Evolutionary conservation across 2,888 invertebrate species (phyloP).

Genomic region (Melanotus villosus): DNA sequence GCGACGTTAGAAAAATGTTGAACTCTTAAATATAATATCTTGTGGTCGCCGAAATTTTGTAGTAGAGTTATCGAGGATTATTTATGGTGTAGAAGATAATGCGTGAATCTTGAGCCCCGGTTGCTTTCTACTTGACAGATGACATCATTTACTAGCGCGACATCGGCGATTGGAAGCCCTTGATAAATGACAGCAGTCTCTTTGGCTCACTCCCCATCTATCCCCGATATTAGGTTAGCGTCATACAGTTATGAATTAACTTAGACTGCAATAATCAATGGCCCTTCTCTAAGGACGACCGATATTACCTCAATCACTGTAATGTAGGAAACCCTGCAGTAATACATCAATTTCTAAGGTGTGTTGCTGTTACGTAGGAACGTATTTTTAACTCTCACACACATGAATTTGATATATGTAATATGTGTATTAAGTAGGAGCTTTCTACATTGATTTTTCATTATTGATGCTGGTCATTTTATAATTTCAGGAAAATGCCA

Average conservation of each 20-base stretch:
- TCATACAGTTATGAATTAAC: conserved; percentile 63
- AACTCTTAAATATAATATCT: conserved; percentile 32
- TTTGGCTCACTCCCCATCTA: conserved; percentile 55
- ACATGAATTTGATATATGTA: too few species aligned
- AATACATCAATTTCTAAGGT: conserved; percentile 30
- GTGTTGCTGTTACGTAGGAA: not conserved
- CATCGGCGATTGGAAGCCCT: conserved; percentile 55
- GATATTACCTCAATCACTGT: conserved; percentile 41
- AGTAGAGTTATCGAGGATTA: conserved; percentile 43
- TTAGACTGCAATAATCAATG: conserved; percentile 44
- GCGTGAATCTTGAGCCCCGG: conserved; percentile 42
- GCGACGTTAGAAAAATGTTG: conserved; percentile 19
- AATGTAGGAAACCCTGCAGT: conserved; percentile 38
- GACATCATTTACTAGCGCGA: conserved; percentile 54
- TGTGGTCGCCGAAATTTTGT: conserved; percentile 34
- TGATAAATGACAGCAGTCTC: conserved; percentile 61
- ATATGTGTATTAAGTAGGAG: too few species aligned
- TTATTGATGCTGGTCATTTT: too few species aligned
- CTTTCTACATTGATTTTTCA: too few species aligned
- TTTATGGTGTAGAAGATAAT: conserved; percentile 47
- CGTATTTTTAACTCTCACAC: not conserved
- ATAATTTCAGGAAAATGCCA: too few species aligned
- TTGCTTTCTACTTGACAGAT: conserved; percentile 51
- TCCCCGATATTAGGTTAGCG: conserved; percentile 63
- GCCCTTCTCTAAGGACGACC: conserved; percentile 41